phyloP scores from a whole-genome alignment of 2,888 invertebrate species.

The Aethes cnicana region DNA sequence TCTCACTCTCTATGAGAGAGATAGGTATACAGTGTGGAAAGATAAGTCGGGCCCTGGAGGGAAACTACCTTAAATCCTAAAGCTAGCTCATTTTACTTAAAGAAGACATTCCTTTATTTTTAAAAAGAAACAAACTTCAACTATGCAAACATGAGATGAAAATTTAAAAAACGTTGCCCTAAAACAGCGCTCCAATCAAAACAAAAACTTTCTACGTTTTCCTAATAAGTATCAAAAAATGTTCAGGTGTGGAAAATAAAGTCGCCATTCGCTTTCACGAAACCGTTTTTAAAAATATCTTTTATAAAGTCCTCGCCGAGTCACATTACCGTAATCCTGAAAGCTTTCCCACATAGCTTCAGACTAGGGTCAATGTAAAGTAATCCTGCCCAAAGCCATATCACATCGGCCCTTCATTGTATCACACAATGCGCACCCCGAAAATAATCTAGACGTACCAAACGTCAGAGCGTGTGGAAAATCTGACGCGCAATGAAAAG shows the following conservation, averaged over 20 bases:
- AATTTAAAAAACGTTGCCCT: no score
- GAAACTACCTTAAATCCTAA: no score
- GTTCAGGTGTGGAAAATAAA: slow-evolving; percentile 22
- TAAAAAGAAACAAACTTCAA: no score
- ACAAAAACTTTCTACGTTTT: no score
- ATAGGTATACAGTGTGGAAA: no score
- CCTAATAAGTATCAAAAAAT: no score
- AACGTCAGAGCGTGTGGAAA: slow-evolving; percentile 48
- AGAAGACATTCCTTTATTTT: no score
- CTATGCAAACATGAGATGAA: no score
- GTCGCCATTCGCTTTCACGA: slow-evolving; percentile 3
- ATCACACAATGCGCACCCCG: slow-evolving; percentile 40
- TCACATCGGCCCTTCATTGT: slow-evolving; percentile 41
- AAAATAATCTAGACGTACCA: slow-evolving; percentile 40
- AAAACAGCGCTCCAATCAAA: no score
- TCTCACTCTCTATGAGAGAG: no score
- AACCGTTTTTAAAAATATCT: slow-evolving; percentile 20
- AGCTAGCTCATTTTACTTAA: no score
- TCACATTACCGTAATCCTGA: slow-evolving; percentile 20
- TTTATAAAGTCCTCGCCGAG: slow-evolving; percentile 6
- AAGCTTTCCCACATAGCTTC: slow-evolving; percentile 13
- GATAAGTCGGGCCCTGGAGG: no score
- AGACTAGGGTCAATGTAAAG: slow-evolving; percentile 38
- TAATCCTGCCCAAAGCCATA: slow-evolving; percentile 40
- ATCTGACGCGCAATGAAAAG: slow-evolving; percentile 75